Evolutionary conservation across 2,797 vertebrate species (phyloP).

Genomic region (Pseudocheirus occidentalis): DNA sequence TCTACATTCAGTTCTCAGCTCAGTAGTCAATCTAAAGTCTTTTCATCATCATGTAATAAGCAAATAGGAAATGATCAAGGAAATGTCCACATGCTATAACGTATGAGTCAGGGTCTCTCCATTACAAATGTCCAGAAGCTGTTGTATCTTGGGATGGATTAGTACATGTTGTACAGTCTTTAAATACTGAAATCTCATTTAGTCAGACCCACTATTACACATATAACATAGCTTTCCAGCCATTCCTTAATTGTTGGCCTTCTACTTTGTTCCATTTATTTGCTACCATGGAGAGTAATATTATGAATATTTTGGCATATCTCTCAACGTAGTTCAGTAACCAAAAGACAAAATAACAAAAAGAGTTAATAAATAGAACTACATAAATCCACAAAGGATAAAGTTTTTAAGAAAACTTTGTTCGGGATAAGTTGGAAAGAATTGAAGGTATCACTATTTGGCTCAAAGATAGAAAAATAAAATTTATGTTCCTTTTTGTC

Average conservation of each 20-base stretch:
- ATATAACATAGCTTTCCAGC: background rate
- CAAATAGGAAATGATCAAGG: background rate
- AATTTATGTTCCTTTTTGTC: constrained; percentile 12
- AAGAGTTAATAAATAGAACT: background rate
- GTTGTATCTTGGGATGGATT: background rate
- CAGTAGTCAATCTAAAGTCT: background rate
- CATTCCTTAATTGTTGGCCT: background rate
- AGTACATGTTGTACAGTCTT: background rate
- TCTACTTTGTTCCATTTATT: constrained; percentile 24
- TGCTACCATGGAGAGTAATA: background rate
- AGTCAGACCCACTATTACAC: background rate
- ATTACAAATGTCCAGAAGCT: background rate
- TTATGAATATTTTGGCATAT: background rate
- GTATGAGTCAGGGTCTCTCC: background rate
- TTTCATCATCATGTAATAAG: background rate
- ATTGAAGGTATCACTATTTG: background rate
- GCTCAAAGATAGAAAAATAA: background rate
- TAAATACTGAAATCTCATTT: background rate
- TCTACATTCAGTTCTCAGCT: background rate
- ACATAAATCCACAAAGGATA: background rate
- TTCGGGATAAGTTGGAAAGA: constrained; percentile 12
- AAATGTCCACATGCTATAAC: background rate
- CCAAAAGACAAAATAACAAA: constrained; percentile 21
- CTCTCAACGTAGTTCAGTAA: background rate
- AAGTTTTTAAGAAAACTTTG: constrained; percentile 25